phyloP scores from a whole-genome alignment of 2,113 vertebrate genomes.

The Aix galericulata region DNA sequence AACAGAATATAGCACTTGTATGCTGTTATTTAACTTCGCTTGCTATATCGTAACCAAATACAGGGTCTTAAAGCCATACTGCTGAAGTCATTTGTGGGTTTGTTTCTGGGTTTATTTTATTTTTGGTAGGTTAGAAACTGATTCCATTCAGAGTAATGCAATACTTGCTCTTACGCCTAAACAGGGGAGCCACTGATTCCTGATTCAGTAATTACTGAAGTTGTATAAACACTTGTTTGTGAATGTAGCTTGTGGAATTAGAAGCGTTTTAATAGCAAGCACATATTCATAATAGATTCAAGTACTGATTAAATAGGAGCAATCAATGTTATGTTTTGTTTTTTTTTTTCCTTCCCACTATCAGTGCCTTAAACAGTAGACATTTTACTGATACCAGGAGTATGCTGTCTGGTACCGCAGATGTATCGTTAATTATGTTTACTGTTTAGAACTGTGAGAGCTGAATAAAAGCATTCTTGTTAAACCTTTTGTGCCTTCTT shows the following conservation, averaged over 20 bases:
- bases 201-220: background rate
- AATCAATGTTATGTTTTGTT: background rate
- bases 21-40: slow-evolving; percentile 35
- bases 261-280: background rate
- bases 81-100: background rate
- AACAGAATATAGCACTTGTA: background rate
- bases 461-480: slow-evolving; percentile 71
- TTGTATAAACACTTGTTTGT: background rate
- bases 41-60: slow-evolving; percentile 42
- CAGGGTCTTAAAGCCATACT: slow-evolving; percentile 56
- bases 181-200: background rate
- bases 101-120: background rate
- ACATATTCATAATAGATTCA: background rate
- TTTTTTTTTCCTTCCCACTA: background rate
- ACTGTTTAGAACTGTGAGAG: slow-evolving; percentile 62
- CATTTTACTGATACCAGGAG: slow-evolving; percentile 33
- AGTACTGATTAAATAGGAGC: background rate
- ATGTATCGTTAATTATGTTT: slow-evolving; percentile 47
- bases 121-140: background rate
- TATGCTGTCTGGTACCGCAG: background rate
- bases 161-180: background rate
- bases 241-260: slow-evolving; percentile 10
- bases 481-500: slow-evolving; percentile 3
- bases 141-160: slow-evolving; percentile 21
- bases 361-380: slow-evolving; percentile 72